Percentiles rank a stretch among this genome's conserved stretches.
These are phyloP conservation scores for Deilephila porcellus DNA, from an alignment of 2,888 invertebrate genomes.

Conservation along the genomic window DNA sequence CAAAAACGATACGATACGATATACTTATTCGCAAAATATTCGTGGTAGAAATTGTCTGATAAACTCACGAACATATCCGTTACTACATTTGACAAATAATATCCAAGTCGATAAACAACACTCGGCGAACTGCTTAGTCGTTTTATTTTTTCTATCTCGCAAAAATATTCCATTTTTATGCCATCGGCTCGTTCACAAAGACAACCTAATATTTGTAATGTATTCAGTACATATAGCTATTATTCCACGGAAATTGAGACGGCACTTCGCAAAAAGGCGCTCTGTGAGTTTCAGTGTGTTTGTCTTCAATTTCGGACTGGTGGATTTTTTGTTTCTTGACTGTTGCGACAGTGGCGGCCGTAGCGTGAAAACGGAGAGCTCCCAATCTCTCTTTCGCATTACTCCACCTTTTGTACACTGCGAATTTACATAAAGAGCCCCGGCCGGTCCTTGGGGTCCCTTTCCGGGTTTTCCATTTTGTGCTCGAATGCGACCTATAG, in stretches of 20 bases:
- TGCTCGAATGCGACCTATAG: conserved; percentile 70
- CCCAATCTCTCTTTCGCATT: conserved; percentile 76
- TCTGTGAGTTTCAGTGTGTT: conserved; percentile 46
- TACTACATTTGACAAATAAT: conserved; percentile 16
- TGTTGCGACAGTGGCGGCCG: conserved; percentile 55
- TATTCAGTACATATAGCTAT: conserved; percentile 37
- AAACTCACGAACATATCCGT: not conserved
- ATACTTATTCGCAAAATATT: no score
- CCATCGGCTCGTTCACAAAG: conserved; percentile 28
- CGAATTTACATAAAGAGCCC: conserved; percentile 80
- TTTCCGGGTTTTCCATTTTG: conserved; percentile 79
- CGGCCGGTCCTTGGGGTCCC: conserved; percentile 76
- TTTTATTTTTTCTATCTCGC: not conserved
- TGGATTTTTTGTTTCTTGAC: conserved; percentile 57
- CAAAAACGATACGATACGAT: no score
- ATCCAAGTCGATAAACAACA: conserved; percentile 7
- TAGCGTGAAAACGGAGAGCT: conserved; percentile 64
- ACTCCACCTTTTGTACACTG: conserved; percentile 75
- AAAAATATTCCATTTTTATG: conserved; percentile 3
- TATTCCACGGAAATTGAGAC: conserved; percentile 43
- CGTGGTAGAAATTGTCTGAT: not conserved
- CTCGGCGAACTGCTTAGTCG: not conserved
- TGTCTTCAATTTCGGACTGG: conserved; percentile 52
- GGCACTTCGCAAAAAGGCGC: conserved; percentile 34
- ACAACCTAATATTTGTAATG: conserved; percentile 32